phyloP scores from a whole-genome alignment of 1,140 invertebrate species.

The Drosophila nikananu region DNA sequence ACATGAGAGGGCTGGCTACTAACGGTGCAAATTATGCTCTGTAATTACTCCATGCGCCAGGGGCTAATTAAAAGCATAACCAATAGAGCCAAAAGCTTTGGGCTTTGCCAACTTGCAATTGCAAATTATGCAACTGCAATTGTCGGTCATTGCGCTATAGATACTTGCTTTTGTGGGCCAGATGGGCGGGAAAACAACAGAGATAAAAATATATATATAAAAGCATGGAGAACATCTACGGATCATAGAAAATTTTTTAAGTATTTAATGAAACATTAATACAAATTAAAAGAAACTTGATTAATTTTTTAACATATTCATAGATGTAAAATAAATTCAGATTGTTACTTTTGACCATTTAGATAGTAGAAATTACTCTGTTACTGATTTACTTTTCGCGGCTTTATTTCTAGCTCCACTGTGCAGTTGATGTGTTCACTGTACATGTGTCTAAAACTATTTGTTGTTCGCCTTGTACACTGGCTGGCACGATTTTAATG shows the following conservation, averaged over 20 bases:
- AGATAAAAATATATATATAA: not conserved
- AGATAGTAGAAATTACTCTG: not conserved
- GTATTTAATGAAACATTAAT: not conserved
- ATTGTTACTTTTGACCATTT: not conserved
- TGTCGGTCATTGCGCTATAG: conserved; percentile 74
- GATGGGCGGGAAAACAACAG: conserved; percentile 10
- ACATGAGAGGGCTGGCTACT: conserved; percentile 5
- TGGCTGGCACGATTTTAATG: conserved; percentile 53
- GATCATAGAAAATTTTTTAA: not conserved
- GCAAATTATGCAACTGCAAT: conserved; percentile 53
- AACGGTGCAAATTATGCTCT: conserved; percentile 32
- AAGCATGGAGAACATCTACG: not conserved
- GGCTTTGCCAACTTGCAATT: conserved; percentile 44
- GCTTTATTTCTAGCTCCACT: not conserved
- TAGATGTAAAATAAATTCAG: not conserved
- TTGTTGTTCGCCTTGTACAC: conserved; percentile 55
- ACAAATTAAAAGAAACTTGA: not conserved
- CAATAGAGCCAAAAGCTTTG: conserved; percentile 60
- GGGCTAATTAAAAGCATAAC: conserved; percentile 64
- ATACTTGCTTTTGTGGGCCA: conserved; percentile 49
- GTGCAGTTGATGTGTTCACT: conserved; percentile 7
- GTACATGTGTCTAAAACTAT: conserved; percentile 47
- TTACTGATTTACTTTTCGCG: not conserved
- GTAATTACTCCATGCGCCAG: conserved; percentile 44
- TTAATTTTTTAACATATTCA: not conserved